These are phyloP conservation scores for Paramisgurnus dabryanus DNA, from an alignment of 2,113 vertebrate genomes.

Conservation along the genomic window DNA sequence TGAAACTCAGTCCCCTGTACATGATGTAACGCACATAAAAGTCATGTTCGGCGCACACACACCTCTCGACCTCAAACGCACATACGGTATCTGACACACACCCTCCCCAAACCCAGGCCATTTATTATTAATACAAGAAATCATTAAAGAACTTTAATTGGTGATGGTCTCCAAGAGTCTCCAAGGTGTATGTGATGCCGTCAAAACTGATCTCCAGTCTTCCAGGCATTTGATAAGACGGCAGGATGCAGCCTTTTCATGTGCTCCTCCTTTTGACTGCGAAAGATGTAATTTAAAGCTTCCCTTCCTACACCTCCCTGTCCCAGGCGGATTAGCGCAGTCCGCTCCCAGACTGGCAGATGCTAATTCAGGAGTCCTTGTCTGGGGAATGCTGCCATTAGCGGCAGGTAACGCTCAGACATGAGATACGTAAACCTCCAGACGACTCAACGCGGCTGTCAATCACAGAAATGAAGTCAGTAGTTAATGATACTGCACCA, in stretches of 20 bases:
- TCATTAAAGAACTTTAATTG: slow-evolving; percentile 75
- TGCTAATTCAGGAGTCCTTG: slow-evolving; percentile 71
- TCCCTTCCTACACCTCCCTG: slow-evolving; percentile 61
- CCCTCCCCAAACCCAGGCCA: slow-evolving; percentile 59
- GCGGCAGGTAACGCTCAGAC: slow-evolving; percentile 59
- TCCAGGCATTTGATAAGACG: slow-evolving; percentile 64
- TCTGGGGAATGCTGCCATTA: slow-evolving; percentile 71
- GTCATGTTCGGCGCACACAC: slow-evolving; percentile 10
- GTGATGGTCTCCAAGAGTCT: slow-evolving; percentile 68
- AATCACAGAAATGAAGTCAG: slow-evolving; percentile 68
- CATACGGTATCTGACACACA: slow-evolving; percentile 5
- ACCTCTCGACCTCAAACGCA: slow-evolving; percentile 38
- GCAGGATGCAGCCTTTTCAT: slow-evolving; percentile 72
- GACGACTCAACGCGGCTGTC: slow-evolving; percentile 66
- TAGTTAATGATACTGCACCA: slow-evolving; percentile 65
- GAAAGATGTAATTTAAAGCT: slow-evolving; percentile 76
- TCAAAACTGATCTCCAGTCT: slow-evolving; percentile 72
- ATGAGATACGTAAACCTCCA: slow-evolving; percentile 68
- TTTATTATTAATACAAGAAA: slow-evolving; percentile 78
- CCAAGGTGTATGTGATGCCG: slow-evolving; percentile 70
- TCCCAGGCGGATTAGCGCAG: slow-evolving; percentile 71
- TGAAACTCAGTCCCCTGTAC: slow-evolving; percentile 28
- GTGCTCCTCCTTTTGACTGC: slow-evolving; percentile 73
- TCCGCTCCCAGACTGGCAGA: slow-evolving; percentile 66
- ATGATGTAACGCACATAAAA: slow-evolving; percentile 42